phyloP scores from a whole-genome alignment of 2,113 vertebrate species.

The Cephalopterus ornatus region DNA sequence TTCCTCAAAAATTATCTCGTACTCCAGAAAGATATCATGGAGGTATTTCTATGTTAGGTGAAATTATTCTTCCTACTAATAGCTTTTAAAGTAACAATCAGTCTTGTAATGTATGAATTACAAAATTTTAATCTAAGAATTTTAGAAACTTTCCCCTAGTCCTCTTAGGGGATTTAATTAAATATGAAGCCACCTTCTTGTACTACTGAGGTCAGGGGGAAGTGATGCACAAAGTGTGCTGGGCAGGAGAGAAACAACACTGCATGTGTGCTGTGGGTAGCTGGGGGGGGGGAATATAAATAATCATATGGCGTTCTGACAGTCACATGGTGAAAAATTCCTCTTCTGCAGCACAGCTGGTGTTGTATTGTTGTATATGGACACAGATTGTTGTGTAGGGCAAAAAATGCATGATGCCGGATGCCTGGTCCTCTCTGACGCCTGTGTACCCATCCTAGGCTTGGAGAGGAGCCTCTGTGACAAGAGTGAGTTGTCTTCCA shows the following conservation, averaged over 20 bases:
- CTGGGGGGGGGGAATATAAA: not conserved
- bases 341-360: not conserved
- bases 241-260: not conserved
- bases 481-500: not conserved
- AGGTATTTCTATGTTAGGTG: not conserved
- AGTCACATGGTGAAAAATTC: not conserved
- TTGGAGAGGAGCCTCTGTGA: not conserved
- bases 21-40: not conserved
- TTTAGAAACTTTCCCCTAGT: not conserved
- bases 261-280: not conserved
- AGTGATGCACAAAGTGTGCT: not conserved
- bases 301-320: not conserved
- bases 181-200: not conserved
- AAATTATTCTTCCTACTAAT: not conserved
- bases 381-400: not conserved
- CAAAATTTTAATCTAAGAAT: not conserved
- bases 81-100: not conserved
- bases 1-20: not conserved
- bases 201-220: not conserved
- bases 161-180: not conserved
- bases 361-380: not conserved
- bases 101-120: not conserved
- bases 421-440: not conserved
- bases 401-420: not conserved
- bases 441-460: not conserved